Conservation (phyloP, 2,888 invertebrate species). For the Balanococcus diminutus region DNA sequence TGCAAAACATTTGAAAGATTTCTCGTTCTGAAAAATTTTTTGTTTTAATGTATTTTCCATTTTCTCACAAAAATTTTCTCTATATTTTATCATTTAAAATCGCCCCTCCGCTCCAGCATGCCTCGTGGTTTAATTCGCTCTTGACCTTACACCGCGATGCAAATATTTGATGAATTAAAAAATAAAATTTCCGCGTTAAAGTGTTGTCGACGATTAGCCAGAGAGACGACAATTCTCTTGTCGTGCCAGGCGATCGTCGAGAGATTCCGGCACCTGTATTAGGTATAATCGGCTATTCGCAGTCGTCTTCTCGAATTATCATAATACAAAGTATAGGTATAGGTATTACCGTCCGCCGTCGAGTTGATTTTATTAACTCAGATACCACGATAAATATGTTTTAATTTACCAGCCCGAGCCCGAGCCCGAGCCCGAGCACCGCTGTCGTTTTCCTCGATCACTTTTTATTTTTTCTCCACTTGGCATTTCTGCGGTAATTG, state of each 20-base stretch:
- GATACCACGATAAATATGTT: conserved; percentile 25
- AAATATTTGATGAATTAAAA: neutral
- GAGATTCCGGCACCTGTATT: neutral
- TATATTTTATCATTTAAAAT: no score
- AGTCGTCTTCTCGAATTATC: conserved; percentile 1
- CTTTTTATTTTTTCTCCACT: neutral
- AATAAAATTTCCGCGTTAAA: neutral
- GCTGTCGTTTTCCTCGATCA: neutral
- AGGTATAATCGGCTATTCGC: neutral
- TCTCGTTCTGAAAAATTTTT: no score
- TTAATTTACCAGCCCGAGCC: neutral
- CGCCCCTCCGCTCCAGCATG: no score
- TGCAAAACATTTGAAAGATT: no score
- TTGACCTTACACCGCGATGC: neutral
- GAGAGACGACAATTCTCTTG: neutral
- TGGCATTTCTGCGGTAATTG: conserved; percentile 31
- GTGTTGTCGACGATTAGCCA: neutral
- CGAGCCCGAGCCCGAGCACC: neutral
- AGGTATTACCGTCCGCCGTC: neutral
- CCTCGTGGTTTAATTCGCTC: no score
- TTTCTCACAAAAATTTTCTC: no score
- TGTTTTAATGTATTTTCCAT: no score
- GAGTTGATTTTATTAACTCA: neutral
- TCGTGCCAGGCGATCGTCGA: neutral
- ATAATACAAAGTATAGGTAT: conserved; percentile 31